phyloP scores from a whole-genome alignment of 1,140 invertebrate species.

The Panagrolaimus sp. region DNA sequence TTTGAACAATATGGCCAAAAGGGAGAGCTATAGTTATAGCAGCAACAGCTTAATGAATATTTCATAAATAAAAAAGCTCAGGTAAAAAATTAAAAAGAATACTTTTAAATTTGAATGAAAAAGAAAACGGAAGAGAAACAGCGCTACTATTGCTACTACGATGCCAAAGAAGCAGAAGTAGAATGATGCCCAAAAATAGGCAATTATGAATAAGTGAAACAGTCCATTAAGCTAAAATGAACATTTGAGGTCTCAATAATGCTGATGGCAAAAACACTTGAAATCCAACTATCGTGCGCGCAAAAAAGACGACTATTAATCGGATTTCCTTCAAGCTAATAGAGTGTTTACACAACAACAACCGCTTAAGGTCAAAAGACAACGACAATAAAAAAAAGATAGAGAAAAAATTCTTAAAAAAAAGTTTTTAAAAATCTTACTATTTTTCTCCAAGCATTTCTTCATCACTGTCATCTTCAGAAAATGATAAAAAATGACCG shows the following conservation, averaged over 20 bases:
- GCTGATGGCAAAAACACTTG: conserved; percentile 12
- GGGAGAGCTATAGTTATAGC: neutral
- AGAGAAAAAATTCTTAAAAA: neutral
- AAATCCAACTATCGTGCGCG: neutral
- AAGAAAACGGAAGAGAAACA: too few species aligned
- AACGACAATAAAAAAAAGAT: too few species aligned
- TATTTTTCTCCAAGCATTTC: conserved; percentile 9
- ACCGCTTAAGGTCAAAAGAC: too few species aligned
- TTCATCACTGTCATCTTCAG: conserved; percentile 7
- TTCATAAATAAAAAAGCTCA: neutral
- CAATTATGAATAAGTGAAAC: too few species aligned
- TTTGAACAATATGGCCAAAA: neutral
- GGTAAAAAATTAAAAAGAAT: too few species aligned
- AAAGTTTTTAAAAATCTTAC: neutral
- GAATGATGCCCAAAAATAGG: too few species aligned
- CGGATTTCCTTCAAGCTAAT: neutral
- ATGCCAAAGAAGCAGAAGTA: too few species aligned
- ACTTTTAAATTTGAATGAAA: too few species aligned
- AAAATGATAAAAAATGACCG: conserved; percentile 4
- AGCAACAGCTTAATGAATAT: neutral
- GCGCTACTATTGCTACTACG: too few species aligned
- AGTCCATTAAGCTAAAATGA: too few species aligned
- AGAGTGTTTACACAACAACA: conserved; percentile 6
- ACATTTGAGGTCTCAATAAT: too few species aligned
- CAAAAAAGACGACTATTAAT: neutral